Percentiles rank a stretch among this genome's conserved stretches.
phyloP scores from a whole-genome alignment of 1,140 invertebrate species.

The Caenorhabditis latens region DNA sequence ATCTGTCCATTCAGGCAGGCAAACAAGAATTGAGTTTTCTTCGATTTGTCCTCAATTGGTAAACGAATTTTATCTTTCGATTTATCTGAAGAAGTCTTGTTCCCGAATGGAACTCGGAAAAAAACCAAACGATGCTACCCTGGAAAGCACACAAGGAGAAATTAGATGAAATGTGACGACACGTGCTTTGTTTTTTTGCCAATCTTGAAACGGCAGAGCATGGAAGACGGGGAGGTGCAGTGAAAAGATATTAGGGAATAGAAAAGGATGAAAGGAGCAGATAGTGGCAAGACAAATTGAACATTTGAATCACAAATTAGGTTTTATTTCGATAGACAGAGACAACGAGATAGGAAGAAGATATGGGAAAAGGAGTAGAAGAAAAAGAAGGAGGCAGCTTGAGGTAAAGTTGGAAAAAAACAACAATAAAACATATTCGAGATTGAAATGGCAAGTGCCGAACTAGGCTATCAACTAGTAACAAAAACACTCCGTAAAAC shows the following conservation, averaged over 20 bases:
- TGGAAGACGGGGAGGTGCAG: slow-evolving; percentile 17
- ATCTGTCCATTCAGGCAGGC: no score
- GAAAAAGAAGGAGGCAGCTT: not conserved
- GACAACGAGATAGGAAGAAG: not conserved
- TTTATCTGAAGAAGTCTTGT: not conserved
- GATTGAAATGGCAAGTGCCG: no score
- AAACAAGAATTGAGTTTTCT: no score
- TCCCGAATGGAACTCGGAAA: not conserved
- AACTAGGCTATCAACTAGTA: not conserved
- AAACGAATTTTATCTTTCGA: not conserved
- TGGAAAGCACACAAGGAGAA: slow-evolving; percentile 40
- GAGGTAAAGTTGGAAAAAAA: not conserved
- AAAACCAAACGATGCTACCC: slow-evolving; percentile 13
- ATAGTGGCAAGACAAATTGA: slow-evolving; percentile 38
- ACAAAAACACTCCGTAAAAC: not conserved
- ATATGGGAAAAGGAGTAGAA: not conserved
- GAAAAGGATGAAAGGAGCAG: slow-evolving; percentile 49
- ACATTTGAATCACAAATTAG: slow-evolving; percentile 56
- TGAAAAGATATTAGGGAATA: slow-evolving; percentile 25
- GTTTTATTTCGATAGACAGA: slow-evolving; percentile 46
- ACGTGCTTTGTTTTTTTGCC: slow-evolving; percentile 21
- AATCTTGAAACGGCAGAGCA: not conserved
- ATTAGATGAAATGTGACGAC: slow-evolving; percentile 54
- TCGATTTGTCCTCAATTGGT: not conserved
- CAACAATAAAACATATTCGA: slow-evolving; percentile 30